phyloP scores from a whole-genome alignment of 2,888 invertebrate genomes.

The Drosophila maculinotata region DNA sequence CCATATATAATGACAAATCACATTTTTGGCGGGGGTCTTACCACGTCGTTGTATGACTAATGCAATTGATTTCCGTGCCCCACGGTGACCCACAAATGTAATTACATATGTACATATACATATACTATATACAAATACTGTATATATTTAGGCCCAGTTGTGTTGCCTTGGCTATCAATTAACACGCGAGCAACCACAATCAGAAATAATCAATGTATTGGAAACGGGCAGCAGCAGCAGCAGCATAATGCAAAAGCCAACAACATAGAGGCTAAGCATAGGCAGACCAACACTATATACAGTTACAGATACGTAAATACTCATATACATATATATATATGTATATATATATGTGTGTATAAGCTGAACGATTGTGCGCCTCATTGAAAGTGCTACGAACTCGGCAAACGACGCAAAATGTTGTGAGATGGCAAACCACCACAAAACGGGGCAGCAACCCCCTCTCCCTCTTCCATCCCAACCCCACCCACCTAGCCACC shows the following conservation, averaged over 20 bases:
- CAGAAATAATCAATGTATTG: conserved; percentile 73
- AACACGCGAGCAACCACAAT: conserved; percentile 67
- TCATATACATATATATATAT: conserved; percentile 33
- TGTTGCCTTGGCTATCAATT: conserved; percentile 77
- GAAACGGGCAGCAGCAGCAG: conserved; percentile 33
- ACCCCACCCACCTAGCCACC: conserved; percentile 36
- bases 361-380: conserved; percentile 67
- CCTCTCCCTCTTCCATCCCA: conserved; percentile 4
- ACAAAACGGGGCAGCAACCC: conserved; percentile 37
- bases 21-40: conserved; percentile 38
- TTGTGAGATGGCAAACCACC: conserved; percentile 58
- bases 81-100: conserved; percentile 62
- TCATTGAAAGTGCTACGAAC: conserved; percentile 79
- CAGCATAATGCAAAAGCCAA: conserved; percentile 43
- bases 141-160: conserved; percentile 41
- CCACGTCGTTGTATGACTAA: conserved; percentile 62
- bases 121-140: conserved; percentile 1
- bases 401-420: conserved; percentile 62
- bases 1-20: conserved; percentile 29
- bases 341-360: too few species aligned
- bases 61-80: conserved; percentile 72
- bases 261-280: conserved; percentile 31
- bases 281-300: conserved; percentile 27
- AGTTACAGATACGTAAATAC: conserved; percentile 40
- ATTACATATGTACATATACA: conserved; percentile 12